phyloP scores from a whole-genome alignment of 2,797 vertebrate species.

The Crax fasciolata region DNA sequence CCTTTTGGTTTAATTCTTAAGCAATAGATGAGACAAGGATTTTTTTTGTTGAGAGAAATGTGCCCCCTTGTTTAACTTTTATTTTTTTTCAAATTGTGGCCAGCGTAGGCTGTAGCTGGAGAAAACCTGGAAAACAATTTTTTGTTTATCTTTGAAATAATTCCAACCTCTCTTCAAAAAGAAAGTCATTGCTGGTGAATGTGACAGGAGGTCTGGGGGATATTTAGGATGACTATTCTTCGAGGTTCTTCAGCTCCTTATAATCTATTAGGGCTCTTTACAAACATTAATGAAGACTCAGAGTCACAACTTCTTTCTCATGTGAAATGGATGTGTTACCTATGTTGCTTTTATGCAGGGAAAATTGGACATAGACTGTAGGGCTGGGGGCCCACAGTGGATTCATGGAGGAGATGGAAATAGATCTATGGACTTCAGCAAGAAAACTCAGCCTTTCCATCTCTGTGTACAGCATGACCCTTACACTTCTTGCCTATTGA shows the following conservation, averaged over 20 bases:
- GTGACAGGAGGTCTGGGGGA: background rate
- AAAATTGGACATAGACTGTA: background rate
- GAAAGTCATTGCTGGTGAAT: background rate
- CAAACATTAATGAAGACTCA: background rate
- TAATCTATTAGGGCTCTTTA: background rate
- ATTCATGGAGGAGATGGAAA: background rate
- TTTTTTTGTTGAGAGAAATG: background rate
- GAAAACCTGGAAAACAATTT: background rate
- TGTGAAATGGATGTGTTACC: accelerated
- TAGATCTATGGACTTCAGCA: background rate
- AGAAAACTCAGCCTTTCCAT: background rate
- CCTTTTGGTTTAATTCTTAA: background rate
- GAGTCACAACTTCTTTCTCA: background rate
- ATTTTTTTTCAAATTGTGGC: background rate
- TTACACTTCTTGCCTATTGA: background rate
- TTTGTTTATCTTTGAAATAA: background rate
- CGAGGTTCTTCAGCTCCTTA: background rate
- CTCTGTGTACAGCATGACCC: background rate
- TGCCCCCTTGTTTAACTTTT: background rate
- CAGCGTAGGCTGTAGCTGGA: background rate
- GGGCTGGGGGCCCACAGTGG: background rate
- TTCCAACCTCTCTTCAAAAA: background rate
- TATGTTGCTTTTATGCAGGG: background rate
- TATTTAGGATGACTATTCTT: background rate
- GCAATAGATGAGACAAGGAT: background rate